Evolutionary conservation across 1,140 invertebrate species (phyloP).

Genomic region (Drosophila nikananu): DNA sequence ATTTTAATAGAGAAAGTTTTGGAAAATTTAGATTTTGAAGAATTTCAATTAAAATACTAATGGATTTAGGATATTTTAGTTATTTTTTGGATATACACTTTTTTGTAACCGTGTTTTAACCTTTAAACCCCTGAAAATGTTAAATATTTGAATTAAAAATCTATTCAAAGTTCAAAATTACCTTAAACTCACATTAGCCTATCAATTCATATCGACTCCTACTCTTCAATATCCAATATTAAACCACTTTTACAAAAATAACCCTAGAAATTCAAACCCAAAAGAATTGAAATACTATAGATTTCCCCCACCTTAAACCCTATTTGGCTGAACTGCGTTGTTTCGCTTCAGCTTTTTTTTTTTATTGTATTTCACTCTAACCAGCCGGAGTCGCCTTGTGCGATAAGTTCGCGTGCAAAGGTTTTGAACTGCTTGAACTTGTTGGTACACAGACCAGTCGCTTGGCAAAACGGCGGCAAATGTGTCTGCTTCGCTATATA

Average conservation of each 20-base stretch:
- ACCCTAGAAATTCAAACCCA: fast-evolving
- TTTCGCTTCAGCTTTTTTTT: slow-evolving; percentile 25
- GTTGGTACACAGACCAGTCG: slow-evolving; percentile 46
- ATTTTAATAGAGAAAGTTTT: neutral
- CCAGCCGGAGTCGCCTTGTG: slow-evolving; percentile 47
- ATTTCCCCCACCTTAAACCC: neutral
- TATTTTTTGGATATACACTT: neutral
- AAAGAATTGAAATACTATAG: neutral
- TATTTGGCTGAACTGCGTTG: slow-evolving; percentile 18
- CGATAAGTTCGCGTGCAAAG: slow-evolving; percentile 80
- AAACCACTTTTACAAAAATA: no score
- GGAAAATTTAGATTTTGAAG: neutral
- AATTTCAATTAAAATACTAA: neutral
- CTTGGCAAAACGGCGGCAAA: slow-evolving; percentile 25
- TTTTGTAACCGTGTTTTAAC: neutral
- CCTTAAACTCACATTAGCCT: no score
- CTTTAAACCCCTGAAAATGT: neutral
- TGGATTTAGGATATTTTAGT: no score
- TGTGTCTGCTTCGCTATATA: slow-evolving; percentile 25
- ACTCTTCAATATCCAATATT: neutral
- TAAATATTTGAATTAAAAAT: no score
- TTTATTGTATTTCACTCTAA: slow-evolving; percentile 50
- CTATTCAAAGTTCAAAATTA: no score
- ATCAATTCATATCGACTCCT: no score
- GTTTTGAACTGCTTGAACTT: slow-evolving; percentile 78